Conservation (phyloP, 2,113 vertebrate species). For the Anarhynchus alexandrinus region DNA sequence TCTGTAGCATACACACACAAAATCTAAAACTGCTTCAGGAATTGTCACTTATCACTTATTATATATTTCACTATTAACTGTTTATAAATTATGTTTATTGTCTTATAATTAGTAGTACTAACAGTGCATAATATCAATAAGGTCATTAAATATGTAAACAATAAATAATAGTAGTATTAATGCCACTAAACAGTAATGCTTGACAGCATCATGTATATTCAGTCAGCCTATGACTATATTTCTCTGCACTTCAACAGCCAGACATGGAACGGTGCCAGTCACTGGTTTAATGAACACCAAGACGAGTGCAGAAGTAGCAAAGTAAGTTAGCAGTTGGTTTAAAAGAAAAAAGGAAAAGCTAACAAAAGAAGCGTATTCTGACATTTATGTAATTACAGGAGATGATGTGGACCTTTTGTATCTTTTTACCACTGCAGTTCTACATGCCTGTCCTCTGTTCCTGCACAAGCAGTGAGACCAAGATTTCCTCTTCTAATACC, state of each 20-base stretch:
- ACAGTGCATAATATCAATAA: constrained; percentile 64
- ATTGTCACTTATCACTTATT: background rate
- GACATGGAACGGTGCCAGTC: constrained; percentile 36
- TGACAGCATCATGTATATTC: constrained; percentile 18
- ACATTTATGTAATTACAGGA: background rate
- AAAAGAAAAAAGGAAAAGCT: background rate
- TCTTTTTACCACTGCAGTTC: background rate
- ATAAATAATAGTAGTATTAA: constrained; percentile 68
- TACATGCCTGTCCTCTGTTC: background rate
- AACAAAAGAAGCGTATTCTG: background rate
- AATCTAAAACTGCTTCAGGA: constrained; percentile 17
- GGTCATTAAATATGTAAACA: constrained; percentile 71
- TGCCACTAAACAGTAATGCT: background rate
- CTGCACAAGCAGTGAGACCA: background rate
- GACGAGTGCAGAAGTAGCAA: background rate
- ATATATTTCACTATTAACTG: background rate
- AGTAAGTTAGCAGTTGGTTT: background rate
- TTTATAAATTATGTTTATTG: constrained; percentile 67
- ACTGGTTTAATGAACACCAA: background rate
- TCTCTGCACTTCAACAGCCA: constrained; percentile 20
- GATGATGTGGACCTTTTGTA: background rate
- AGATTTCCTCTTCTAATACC: background rate
- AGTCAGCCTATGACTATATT: background rate
- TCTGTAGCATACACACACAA: background rate
- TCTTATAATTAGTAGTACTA: constrained; percentile 66